phyloP scores from a whole-genome alignment of 2,113 vertebrate genomes.

The Mobula birostris region DNA sequence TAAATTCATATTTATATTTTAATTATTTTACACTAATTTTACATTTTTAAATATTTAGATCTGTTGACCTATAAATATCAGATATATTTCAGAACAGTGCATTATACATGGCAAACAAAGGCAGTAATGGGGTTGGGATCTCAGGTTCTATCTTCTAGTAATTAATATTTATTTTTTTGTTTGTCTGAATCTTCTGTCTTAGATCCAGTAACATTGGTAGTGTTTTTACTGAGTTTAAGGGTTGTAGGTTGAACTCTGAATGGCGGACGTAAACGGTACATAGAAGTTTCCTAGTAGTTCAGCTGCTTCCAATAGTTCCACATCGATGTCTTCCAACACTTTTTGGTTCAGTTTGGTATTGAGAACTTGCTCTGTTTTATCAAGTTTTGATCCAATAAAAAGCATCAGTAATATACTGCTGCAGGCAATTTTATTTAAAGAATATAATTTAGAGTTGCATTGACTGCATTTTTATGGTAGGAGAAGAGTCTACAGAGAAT shows the following conservation, averaged over 20 bases:
- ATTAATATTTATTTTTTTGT: background rate
- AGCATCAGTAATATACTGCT: background rate
- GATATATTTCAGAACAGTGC: no score
- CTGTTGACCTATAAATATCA: no score
- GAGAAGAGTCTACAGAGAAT: background rate
- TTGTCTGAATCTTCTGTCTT: no score
- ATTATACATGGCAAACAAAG: no score
- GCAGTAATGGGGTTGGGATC: no score
- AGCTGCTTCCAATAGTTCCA: background rate
- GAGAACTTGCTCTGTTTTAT: background rate
- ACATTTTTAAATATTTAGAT: no score
- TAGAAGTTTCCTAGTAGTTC: no score
- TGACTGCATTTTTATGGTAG: background rate
- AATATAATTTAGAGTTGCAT: background rate
- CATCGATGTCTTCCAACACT: background rate
- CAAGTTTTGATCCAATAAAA: background rate
- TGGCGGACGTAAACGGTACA: background rate
- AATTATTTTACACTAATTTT: no score
- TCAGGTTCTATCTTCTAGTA: background rate
- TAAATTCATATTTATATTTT: no score
- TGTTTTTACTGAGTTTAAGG: no score
- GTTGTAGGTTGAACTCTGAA: background rate
- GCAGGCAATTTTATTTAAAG: background rate
- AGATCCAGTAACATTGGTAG: no score
- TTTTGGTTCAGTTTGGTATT: constrained; percentile 4